Conservation (phyloP, 2,113 vertebrate genomes). For the Gnathonemus echidnorhynchus region DNA sequence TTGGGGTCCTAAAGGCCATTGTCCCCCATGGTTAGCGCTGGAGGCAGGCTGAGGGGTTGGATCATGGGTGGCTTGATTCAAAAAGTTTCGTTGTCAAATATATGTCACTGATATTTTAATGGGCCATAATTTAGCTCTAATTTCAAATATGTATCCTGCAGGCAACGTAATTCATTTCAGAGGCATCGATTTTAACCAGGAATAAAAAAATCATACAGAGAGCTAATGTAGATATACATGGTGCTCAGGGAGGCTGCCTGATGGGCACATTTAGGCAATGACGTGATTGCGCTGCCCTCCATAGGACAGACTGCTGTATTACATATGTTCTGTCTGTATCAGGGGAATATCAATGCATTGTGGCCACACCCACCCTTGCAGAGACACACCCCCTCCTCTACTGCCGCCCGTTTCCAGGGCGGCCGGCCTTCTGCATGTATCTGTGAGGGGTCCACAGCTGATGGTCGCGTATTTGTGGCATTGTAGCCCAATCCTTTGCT, state of each 20-base stretch:
- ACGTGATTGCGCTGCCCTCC: background rate
- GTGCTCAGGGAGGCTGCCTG: background rate
- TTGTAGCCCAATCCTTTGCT: background rate
- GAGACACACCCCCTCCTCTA: background rate
- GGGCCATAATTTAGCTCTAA: background rate
- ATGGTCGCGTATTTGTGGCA: background rate
- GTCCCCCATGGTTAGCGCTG: background rate
- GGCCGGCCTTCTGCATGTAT: background rate
- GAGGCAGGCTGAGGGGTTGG: background rate
- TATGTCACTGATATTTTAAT: background rate
- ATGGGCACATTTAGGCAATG: background rate
- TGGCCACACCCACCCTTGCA: background rate
- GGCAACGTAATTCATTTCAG: background rate
- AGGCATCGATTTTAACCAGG: background rate
- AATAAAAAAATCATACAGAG: background rate
- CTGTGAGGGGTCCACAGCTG: background rate
- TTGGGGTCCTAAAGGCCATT: background rate
- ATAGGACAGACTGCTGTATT: background rate
- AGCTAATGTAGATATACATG: background rate
- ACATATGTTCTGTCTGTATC: background rate
- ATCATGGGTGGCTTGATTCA: background rate
- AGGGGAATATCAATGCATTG: background rate
- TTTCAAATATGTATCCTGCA: background rate
- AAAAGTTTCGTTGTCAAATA: background rate
- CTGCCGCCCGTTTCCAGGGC: background rate